Evolutionary conservation across 2,888 invertebrate species (phyloP), one percentile per base, ranked within the genome.

Genomic region (Agrochola lychnidis): DNA sequence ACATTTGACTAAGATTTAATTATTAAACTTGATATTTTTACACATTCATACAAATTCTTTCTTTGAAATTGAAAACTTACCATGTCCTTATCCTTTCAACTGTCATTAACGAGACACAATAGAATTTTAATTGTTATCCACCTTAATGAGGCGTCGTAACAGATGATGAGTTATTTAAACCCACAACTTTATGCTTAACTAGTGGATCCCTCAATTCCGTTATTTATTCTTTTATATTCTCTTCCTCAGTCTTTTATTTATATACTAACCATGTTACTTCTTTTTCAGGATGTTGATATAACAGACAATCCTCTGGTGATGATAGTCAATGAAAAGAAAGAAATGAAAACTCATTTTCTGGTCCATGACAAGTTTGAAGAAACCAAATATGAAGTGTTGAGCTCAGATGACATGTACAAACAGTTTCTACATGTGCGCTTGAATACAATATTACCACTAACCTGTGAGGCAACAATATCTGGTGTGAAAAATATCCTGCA

Each of bases 251-350:
- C 57, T n/a, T 36, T 16, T 25, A 25, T 76, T 16, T 3, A 3
- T 16, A 16, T 42, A 73, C 30, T 40, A n/a, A 30, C 14, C 56
- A 57, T 45, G 19, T 51, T 22, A 30, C 36, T 53, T 51, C 66
- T 67, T 74, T 93, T 93, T 51, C 88, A 97, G 97, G 97, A 98
- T 94, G 97, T 98, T 76, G 98, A 98, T 91, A 98, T 98, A 88
- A 98, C 98, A 70, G 98, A 98, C 90, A 98, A 98, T 94, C 98
- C 98, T 5, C 95, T 98, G 76, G 96, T 98, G 71, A 94, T 98
- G 62, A 93, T 97, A 81, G 96, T 97, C 25, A 97, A 97, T 84
- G 94, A 97, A 66, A 90, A 90, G 14, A 95, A 94, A 86, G 97
- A 97, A 22, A 93, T 98, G 87, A 97, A 97, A 89, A 97, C 98